Conservation (phyloP, 2,797 vertebrate genomes). For the Semotilus atromaculatus region DNA sequence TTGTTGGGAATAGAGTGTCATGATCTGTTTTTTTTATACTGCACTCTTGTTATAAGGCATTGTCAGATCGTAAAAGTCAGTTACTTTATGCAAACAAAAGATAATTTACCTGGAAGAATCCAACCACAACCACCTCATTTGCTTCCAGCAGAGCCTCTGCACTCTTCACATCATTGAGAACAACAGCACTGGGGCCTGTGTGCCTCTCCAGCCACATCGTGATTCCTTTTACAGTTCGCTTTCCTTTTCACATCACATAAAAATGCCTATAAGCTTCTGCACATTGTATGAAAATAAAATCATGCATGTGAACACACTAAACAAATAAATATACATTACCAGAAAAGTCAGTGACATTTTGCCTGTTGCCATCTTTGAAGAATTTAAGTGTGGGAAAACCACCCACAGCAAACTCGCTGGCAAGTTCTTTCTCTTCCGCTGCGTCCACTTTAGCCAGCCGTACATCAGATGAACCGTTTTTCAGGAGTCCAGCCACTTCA, state of each 20-base stretch:
- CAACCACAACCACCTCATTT: conserved; percentile 78
- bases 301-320: not conserved
- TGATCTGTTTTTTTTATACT: not conserved
- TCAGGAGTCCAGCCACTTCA: conserved; percentile 79
- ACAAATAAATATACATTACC: conserved; percentile 71
- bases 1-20: not conserved
- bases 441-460: conserved; percentile 87
- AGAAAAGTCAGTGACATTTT: conserved; percentile 75
- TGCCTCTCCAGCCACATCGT: conserved; percentile 84
- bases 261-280: not conserved
- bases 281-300: not conserved
- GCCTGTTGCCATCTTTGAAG: conserved; percentile 83
- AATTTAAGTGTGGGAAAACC: conserved; percentile 85
- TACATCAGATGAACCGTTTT: conserved; percentile 61
- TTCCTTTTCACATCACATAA: conserved; percentile 71
- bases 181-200: conserved; percentile 66
- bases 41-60: not conserved
- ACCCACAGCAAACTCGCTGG: conserved; percentile 78
- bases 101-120: conserved; percentile 86
- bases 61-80: not conserved
- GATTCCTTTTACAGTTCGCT: conserved; percentile 74
- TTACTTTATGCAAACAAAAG: conserved; percentile 10
- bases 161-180: conserved; percentile 67
- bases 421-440: conserved; percentile 76
- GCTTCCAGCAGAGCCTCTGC: conserved; percentile 69